phyloP scores from a whole-genome alignment of 1,140 invertebrate genomes.

The Drosophila kurseongensis region DNA sequence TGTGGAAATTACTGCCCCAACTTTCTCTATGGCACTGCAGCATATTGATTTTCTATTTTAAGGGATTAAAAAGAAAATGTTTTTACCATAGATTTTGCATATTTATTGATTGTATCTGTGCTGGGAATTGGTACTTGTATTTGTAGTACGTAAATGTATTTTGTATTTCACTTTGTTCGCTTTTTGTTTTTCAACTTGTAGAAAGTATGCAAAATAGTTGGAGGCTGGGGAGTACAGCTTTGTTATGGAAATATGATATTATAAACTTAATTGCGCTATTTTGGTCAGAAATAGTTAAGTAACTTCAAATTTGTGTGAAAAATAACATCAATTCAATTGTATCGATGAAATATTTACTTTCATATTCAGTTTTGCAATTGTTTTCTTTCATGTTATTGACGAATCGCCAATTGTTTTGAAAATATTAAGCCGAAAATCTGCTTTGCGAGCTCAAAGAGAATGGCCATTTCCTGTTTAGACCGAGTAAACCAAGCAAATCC shows the following conservation, averaged over 20 bases:
- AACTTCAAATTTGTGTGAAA: background rate
- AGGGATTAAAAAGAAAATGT: constrained; percentile 56
- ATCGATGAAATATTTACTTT: background rate
- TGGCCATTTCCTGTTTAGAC: constrained; percentile 31
- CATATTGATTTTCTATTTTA: constrained; percentile 71
- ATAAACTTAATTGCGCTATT: constrained; percentile 6
- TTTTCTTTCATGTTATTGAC: background rate
- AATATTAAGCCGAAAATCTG: constrained; percentile 11
- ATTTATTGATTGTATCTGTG: constrained; percentile 45
- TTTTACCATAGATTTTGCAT: constrained; percentile 41
- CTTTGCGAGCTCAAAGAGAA: constrained; percentile 16
- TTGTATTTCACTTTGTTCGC: constrained; percentile 1
- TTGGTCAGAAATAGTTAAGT: background rate
- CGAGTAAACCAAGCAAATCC: constrained; percentile 29
- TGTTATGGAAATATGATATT: constrained; percentile 23
- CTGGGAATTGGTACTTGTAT: constrained; percentile 11
- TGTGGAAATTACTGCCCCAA: constrained; percentile 43
- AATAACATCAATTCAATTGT: constrained; percentile 13
- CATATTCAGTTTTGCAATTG: background rate
- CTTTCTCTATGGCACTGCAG: constrained; percentile 47
- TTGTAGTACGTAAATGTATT: constrained; percentile 11
- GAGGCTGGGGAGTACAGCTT: background rate
- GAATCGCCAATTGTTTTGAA: constrained; percentile 8
- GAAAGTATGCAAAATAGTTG: constrained; percentile 18
- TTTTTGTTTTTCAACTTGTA: constrained; percentile 9